phyloP scores from a whole-genome alignment of 2,888 invertebrate species.

The Diadegma fenestrale region DNA sequence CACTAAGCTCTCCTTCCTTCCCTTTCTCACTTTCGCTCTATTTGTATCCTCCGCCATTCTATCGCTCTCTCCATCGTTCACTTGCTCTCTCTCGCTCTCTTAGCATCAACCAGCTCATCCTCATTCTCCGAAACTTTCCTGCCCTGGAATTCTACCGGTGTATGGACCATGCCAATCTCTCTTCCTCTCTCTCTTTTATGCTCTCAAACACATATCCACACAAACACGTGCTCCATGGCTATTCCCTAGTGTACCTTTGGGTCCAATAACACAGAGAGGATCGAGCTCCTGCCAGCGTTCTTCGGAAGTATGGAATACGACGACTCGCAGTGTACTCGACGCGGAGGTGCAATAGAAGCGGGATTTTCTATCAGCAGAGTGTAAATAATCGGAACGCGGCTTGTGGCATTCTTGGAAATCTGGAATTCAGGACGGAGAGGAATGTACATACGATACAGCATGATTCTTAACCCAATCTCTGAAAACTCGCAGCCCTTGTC shows the following conservation, averaged over 20 bases:
- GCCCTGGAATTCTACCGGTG: conserved; percentile 39
- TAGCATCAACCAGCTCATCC: conserved; percentile 41
- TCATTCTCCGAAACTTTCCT: conserved; percentile 14
- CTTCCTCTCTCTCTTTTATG: conserved; percentile 14
- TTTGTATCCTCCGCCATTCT: conserved; percentile 14
- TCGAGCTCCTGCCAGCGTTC: conserved; percentile 41
- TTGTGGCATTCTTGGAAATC: conserved; percentile 21
- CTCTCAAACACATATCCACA: conserved; percentile 9
- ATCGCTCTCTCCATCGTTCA: conserved; percentile 6
- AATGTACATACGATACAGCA: conserved; percentile 2
- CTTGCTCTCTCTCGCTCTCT: conserved; percentile 14
- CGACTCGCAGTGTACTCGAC: conserved; percentile 12
- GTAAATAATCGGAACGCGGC: not conserved
- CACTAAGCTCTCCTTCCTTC: conserved; percentile 50
- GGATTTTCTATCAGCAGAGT: not conserved
- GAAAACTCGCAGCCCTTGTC: not conserved
- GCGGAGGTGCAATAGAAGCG: conserved; percentile 30
- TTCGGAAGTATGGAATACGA: conserved; percentile 42
- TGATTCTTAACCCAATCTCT: conserved; percentile 7
- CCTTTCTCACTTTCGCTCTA: conserved; percentile 5
- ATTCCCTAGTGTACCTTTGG: conserved; percentile 49
- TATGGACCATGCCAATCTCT: not conserved
- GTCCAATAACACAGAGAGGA: conserved; percentile 46
- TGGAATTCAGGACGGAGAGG: not conserved
- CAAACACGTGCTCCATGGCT: conserved; percentile 28